Percentiles rank a stretch among this genome's conserved stretches.
Evolutionary conservation across 2,888 invertebrate species (phyloP).

Genomic region (Tenthredo notha): DNA sequence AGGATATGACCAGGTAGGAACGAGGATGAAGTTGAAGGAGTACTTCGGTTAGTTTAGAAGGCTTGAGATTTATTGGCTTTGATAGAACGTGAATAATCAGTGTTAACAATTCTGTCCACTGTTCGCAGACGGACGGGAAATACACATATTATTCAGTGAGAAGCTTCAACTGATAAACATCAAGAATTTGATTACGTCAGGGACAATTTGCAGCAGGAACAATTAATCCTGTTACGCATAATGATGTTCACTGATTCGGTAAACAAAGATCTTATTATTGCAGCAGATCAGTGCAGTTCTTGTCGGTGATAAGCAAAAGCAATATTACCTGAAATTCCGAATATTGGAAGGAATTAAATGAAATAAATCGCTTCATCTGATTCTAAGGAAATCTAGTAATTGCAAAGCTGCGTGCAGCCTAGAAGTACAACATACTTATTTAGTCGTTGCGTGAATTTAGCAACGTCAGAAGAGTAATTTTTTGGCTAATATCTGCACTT

Average conservation of each 20-base stretch:
- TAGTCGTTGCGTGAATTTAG: neutral
- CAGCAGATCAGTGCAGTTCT: neutral
- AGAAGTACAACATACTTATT: neutral
- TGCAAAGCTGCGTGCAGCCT: neutral
- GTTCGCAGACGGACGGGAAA: neutral
- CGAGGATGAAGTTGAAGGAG: no score
- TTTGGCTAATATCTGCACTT: neutral
- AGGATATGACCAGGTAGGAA: no score
- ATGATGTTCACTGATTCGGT: neutral
- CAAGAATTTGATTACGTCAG: neutral
- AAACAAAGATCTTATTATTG: neutral
- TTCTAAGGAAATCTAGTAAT: neutral
- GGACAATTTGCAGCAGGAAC: neutral
- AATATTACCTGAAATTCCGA: neutral
- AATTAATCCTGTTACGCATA: neutral
- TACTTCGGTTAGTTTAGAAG: neutral
- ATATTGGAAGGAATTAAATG: neutral
- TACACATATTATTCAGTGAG: neutral
- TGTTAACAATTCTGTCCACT: neutral
- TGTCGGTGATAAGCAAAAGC: neutral
- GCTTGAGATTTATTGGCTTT: neutral
- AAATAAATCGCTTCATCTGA: conserved; percentile 3
- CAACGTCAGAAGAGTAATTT: neutral
- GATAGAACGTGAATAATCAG: neutral
- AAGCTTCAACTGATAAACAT: neutral